phyloP scores from a whole-genome alignment of 2,797 vertebrate genomes.

The Syngnathus acus region DNA sequence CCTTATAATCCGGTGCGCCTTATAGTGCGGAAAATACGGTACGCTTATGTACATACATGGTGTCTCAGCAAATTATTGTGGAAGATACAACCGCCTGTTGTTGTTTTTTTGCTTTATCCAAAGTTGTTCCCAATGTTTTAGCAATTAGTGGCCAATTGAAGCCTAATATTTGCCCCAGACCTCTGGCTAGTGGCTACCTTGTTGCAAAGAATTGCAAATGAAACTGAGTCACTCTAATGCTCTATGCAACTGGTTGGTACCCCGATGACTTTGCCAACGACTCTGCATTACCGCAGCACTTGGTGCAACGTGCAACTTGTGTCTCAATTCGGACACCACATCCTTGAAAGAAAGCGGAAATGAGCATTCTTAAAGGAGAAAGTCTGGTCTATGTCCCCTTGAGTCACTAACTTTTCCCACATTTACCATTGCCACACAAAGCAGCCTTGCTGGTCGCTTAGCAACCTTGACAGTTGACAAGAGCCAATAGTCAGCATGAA shows the following conservation, averaged over 20 bases:
- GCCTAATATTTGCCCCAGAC: background rate
- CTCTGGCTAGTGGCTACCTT: background rate
- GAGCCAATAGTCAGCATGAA: background rate
- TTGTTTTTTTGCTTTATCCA: conserved; percentile 15
- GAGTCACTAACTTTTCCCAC: background rate
- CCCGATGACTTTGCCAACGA: background rate
- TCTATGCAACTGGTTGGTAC: background rate
- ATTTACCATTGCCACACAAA: background rate
- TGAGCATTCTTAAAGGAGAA: background rate
- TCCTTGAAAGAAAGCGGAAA: conserved; percentile 4
- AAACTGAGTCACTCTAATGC: background rate
- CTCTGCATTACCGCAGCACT: background rate
- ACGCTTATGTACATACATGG: conserved; percentile 11
- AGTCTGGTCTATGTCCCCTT: conserved; percentile 2
- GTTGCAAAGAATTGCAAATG: background rate
- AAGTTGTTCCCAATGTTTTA: conserved; percentile 22
- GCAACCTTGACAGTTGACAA: conserved; percentile 4
- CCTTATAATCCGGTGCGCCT: too few species aligned
- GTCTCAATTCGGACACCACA: background rate
- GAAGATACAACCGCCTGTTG: conserved; percentile 18
- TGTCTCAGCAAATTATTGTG: conserved; percentile 21
- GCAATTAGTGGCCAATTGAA: conserved; percentile 8
- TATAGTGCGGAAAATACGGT: too few species aligned
- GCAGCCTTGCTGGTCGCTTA: background rate
- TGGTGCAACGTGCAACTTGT: background rate